Percentiles rank a stretch among this genome's conserved stretches.
Conservation (phyloP, 2,888 invertebrate genomes). For the Sphecodes monilicornis region DNA sequence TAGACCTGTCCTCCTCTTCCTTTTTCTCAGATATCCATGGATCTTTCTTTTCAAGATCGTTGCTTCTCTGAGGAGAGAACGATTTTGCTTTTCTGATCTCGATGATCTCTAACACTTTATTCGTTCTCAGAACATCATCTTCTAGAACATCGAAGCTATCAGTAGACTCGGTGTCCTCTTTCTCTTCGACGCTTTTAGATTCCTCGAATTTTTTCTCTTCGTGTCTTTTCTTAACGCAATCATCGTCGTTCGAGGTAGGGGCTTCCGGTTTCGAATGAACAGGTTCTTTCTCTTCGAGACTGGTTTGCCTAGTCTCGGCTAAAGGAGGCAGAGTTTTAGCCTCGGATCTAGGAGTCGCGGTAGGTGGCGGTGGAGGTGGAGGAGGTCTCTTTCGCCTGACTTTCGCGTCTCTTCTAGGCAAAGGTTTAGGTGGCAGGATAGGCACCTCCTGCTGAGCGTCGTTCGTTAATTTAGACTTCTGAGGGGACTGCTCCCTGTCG, state of each 20-base stretch:
- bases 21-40: no score
- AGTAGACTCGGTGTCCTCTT: slow-evolving; percentile 38
- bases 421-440: slow-evolving; percentile 82
- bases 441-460: slow-evolving; percentile 61
- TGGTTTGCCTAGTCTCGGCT: slow-evolving; percentile 35
- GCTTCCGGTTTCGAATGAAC: background rate
- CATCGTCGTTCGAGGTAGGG: background rate
- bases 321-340: slow-evolving; percentile 55
- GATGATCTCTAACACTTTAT: slow-evolving; percentile 79
- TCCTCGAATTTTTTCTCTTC: slow-evolving; percentile 14
- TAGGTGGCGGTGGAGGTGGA: slow-evolving; percentile 83
- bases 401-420: slow-evolving; percentile 82
- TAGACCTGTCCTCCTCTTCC: slow-evolving; percentile 3
- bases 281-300: slow-evolving; percentile 24
- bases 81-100: slow-evolving; percentile 78
- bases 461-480: background rate
- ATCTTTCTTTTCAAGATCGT: no score
- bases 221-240: background rate
- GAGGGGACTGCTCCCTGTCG: background rate
- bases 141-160: slow-evolving; percentile 15
- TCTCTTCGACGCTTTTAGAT: slow-evolving; percentile 20
- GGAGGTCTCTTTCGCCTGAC: slow-evolving; percentile 80
- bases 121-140: slow-evolving; percentile 58
- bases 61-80: slow-evolving; percentile 39
- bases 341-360: slow-evolving; percentile 67